Conservation (phyloP, 2,888 invertebrate genomes). For the Halocaridina rubra region DNA sequence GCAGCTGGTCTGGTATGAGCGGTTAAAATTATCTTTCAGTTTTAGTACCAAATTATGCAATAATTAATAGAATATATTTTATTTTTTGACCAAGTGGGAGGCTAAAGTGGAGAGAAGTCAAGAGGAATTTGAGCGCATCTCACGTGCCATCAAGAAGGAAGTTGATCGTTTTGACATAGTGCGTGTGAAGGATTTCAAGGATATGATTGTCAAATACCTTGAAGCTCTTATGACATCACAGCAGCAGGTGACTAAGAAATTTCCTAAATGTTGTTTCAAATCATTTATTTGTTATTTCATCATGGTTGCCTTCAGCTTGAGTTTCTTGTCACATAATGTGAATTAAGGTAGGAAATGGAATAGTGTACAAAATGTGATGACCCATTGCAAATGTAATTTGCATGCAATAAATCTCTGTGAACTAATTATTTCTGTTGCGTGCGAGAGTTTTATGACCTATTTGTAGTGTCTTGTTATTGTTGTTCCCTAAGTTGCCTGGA, state of each 20-base stretch:
- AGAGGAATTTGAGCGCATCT: slow-evolving; percentile 95
- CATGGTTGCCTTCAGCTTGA: neutral
- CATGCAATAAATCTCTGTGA: no score
- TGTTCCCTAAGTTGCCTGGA: no score
- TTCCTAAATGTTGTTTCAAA: neutral
- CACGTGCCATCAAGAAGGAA: slow-evolving; percentile 92
- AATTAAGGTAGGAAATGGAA: no score
- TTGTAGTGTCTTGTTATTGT: no score
- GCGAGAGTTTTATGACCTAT: no score
- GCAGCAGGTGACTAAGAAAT: slow-evolving; percentile 78
- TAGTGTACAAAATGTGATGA: no score
- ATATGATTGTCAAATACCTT: slow-evolving; percentile 88
- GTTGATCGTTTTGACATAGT: slow-evolving; percentile 91
- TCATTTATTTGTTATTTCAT: neutral
- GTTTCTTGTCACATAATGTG: no score
- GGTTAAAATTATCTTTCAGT: no score
- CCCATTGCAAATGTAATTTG: no score
- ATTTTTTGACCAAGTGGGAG: slow-evolving; percentile 83
- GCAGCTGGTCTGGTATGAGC: no score
- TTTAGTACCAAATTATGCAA: neutral
- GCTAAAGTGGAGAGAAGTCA: slow-evolving; percentile 96
- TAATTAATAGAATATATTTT: neutral
- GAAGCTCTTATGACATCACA: slow-evolving; percentile 95
- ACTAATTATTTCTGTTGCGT: no score
- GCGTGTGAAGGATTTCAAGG: slow-evolving; percentile 89